Percentiles rank a stretch among this genome's conserved stretches.
These are phyloP conservation scores for Panulirus ornatus DNA, from an alignment of 1,140 invertebrate genomes.

Conservation along the genomic window DNA sequence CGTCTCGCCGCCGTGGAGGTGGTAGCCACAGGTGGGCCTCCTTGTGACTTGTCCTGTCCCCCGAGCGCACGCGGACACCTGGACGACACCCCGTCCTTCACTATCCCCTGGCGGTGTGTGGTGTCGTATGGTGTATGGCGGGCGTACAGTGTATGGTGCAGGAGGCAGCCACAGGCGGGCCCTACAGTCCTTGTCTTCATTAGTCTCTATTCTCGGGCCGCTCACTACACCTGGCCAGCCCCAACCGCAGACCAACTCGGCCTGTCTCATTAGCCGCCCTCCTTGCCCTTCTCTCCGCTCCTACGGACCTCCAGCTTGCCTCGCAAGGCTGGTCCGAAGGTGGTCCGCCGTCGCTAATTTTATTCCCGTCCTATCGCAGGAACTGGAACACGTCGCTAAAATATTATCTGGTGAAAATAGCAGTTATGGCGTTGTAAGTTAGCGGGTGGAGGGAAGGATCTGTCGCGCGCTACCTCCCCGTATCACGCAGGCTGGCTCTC, in stretches of 20 bases:
- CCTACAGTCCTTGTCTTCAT: conserved; percentile 21
- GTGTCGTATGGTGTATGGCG: too few relatives aligned
- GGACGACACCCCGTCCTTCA: too few relatives aligned
- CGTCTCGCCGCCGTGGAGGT: too few relatives aligned
- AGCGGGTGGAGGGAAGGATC: neutral
- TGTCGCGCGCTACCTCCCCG: neutral
- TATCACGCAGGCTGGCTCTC: neutral
- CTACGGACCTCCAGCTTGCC: neutral
- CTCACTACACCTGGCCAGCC: conserved; percentile 17
- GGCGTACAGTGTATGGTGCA: neutral
- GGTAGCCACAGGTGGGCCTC: too few relatives aligned
- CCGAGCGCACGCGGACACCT: too few relatives aligned
- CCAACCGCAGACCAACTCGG: neutral
- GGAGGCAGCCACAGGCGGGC: neutral
- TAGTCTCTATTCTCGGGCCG: conserved; percentile 22
- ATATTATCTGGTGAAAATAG: neutral
- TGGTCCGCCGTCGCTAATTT: neutral
- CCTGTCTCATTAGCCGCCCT: neutral
- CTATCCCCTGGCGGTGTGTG: too few relatives aligned
- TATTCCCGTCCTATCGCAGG: neutral
- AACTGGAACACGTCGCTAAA: neutral
- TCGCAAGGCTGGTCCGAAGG: too few relatives aligned
- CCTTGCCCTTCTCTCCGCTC: neutral
- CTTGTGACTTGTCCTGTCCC: too few relatives aligned
- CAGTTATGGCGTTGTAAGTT: neutral